Conservation (phyloP, 1,140 invertebrate genomes). For the Listronotus oregonensis region DNA sequence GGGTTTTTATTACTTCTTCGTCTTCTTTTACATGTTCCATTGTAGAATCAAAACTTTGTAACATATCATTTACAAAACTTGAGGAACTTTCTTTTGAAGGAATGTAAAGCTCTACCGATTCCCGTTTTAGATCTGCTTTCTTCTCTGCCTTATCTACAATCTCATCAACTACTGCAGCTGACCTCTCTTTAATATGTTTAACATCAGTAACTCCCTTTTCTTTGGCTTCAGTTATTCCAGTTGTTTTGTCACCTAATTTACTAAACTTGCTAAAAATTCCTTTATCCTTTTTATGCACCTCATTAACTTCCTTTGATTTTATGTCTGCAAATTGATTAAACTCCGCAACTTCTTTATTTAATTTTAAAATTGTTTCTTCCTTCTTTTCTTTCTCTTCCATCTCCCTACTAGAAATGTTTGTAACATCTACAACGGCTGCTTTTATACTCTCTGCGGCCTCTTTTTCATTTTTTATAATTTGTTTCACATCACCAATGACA, state of each 20-base stretch:
- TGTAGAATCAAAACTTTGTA: no score
- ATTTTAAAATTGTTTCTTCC: no score
- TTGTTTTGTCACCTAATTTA: not conserved
- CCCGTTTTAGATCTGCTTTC: not conserved
- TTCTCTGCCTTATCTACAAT: slow-evolving; percentile 5
- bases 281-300: not conserved
- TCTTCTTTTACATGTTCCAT: not conserved
- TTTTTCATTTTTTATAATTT: not conserved
- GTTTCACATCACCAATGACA: slow-evolving; percentile 3
- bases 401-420: not conserved
- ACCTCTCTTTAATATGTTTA: not conserved
- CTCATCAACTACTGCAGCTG: not conserved
- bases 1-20: not conserved
- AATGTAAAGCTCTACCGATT: no score
- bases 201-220: not conserved
- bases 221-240: not conserved
- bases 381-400: no score
- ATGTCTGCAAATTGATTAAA: not conserved
- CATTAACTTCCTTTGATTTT: no score
- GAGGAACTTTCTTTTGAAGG: no score
- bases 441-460: not conserved
- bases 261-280: not conserved
- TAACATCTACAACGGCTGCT: not conserved
- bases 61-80: no score
- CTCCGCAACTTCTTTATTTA: not conserved